phyloP scores from a whole-genome alignment of 2,888 invertebrate genomes.

The Phengaris arion region DNA sequence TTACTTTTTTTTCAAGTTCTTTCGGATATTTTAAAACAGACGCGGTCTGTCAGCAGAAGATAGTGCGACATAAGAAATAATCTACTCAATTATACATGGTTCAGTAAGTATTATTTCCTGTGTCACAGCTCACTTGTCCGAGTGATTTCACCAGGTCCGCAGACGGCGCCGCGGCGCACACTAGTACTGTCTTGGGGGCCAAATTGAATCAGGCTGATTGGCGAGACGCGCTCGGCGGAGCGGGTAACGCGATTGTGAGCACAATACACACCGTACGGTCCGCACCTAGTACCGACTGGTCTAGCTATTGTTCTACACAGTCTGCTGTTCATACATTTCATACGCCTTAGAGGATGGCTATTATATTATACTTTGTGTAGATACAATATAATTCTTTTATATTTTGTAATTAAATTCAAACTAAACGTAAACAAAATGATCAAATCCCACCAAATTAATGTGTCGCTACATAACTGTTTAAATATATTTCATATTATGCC shows the following conservation, averaged over 20 bases:
- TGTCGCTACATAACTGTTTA: no score
- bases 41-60: neutral
- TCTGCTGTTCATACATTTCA: neutral
- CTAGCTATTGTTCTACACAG: slow-evolving; percentile 10
- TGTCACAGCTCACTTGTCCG: neutral
- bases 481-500: no score
- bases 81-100: neutral
- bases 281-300: neutral
- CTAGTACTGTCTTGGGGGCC: slow-evolving; percentile 24
- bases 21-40: no score
- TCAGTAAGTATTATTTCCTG: neutral
- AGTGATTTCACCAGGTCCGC: neutral
- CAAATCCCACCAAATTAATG: no score
- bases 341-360: neutral
- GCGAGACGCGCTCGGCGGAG: slow-evolving; percentile 49
- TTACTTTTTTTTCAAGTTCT: no score
- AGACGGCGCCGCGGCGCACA: neutral
- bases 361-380: neutral
- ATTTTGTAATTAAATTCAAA: no score
- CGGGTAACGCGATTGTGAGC: slow-evolving; percentile 48
- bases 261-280: neutral
- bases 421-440: neutral
- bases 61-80: neutral
- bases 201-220: slow-evolving; percentile 48
- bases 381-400: no score